Conservation (phyloP, 2,888 invertebrate genomes). For the Leptopilina myrica region DNA sequence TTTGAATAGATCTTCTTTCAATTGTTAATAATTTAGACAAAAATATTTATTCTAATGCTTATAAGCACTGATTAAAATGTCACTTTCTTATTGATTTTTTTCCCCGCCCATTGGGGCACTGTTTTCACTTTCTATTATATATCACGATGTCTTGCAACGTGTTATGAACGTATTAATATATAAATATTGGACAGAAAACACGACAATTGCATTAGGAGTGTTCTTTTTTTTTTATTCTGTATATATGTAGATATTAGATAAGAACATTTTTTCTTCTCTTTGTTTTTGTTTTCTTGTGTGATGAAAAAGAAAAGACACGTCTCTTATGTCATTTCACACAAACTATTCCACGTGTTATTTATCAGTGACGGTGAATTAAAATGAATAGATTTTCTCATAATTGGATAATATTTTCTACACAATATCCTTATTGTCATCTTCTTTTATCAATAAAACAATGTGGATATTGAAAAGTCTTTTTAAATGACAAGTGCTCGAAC, state of each 20-base stretch:
- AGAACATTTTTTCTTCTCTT: not conserved
- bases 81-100: slow-evolving; percentile 53
- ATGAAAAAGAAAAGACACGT: not conserved
- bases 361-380: not conserved
- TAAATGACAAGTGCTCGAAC: not conserved
- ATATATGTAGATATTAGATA: slow-evolving; percentile 1
- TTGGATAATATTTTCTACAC: not conserved
- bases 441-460: not conserved
- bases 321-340: not conserved
- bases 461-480: not conserved
- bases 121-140: slow-evolving; percentile 10
- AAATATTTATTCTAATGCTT: not conserved
- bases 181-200: not conserved
- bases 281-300: too few relatives aligned
- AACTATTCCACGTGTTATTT: not conserved
- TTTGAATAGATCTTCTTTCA: not conserved
- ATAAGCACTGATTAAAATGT: slow-evolving; percentile 22
- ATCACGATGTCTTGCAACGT: not conserved
- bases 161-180: not conserved
- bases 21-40: not conserved
- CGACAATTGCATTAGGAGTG: not conserved
- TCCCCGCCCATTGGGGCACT: slow-evolving; percentile 48
- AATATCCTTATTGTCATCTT: not conserved
- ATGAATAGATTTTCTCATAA: not conserved
- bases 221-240: not conserved